A percentile compares a stretch with the other conserved stretches of the same genome.
phyloP scores from a whole-genome alignment of 2,888 invertebrate species.

The Phyllotreta cruciferae region DNA sequence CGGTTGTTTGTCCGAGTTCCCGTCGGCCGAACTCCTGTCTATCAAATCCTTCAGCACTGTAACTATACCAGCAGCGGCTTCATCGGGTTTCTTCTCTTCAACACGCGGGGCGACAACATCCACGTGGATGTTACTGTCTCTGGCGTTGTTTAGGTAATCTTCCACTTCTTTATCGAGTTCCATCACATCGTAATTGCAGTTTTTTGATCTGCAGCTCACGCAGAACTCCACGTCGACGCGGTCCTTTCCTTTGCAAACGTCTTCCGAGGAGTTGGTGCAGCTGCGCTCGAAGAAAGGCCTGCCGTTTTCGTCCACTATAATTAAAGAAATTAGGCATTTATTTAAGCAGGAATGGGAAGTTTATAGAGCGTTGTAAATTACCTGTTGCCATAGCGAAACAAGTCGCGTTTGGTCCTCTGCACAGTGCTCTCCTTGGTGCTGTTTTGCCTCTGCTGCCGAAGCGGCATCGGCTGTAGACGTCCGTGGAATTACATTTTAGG shows the following conservation, averaged over 20 bases:
- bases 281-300: slow-evolving; percentile 26
- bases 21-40: no score
- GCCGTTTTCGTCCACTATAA: slow-evolving; percentile 29
- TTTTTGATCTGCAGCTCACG: slow-evolving; percentile 22
- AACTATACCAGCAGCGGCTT: no score
- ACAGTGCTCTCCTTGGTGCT: slow-evolving; percentile 5
- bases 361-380: slow-evolving; percentile 5
- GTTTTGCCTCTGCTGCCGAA: slow-evolving; percentile 8
- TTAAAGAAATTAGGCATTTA: background rate
- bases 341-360: background rate
- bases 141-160: slow-evolving; percentile 23
- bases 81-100: no score
- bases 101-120: no score
- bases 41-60: no score
- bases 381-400: slow-evolving; percentile 26
- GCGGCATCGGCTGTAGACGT: slow-evolving; percentile 15
- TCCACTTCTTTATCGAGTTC: slow-evolving; percentile 31
- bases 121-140: slow-evolving; percentile 2
- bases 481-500: slow-evolving; percentile 16
- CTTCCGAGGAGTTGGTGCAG: slow-evolving; percentile 13
- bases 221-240: slow-evolving; percentile 31
- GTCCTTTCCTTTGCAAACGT: slow-evolving; percentile 18
- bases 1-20: no score
- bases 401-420: slow-evolving; percentile 2
- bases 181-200: slow-evolving; percentile 30